Conservation (phyloP, 2,888 invertebrate species). For the Latrodectus hesperus region DNA sequence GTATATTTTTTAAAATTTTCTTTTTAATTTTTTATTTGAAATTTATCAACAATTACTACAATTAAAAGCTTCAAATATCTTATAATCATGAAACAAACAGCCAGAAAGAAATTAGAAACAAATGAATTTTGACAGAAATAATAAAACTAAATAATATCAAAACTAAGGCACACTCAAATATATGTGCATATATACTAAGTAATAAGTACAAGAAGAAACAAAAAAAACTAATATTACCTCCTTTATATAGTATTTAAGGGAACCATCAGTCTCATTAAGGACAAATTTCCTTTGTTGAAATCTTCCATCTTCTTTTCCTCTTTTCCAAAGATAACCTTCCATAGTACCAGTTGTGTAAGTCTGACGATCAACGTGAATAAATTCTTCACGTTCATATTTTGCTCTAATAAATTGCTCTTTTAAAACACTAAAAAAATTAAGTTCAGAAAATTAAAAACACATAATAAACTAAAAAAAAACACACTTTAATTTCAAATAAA, state of each 20-base stretch:
- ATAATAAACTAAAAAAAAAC: background rate
- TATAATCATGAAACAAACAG: no score
- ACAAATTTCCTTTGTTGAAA: conserved; percentile 90
- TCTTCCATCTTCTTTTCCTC: conserved; percentile 89
- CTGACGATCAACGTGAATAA: conserved; percentile 84
- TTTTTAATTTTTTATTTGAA: no score
- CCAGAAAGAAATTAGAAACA: no score
- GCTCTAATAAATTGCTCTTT: conserved; percentile 93
- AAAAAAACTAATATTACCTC: conserved; percentile 73
- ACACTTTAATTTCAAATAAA: background rate
- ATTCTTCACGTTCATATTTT: conserved; percentile 92
- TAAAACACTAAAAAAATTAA: conserved; percentile 80
- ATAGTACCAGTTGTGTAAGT: conserved; percentile 86
- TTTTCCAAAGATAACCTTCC: conserved; percentile 91
- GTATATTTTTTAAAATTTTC: no score
- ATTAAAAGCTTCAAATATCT: no score
- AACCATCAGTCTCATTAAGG: conserved; percentile 86
- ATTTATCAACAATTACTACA: no score
- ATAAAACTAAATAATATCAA: no score
- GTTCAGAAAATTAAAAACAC: conserved; percentile 20
- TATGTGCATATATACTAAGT: no score
- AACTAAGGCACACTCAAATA: no score
- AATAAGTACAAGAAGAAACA: background rate
- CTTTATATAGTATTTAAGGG: conserved; percentile 81
- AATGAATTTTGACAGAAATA: no score